Evolutionary conservation across 2,888 invertebrate genomes (phyloP).

Genomic region (Urechis unicinctus): DNA sequence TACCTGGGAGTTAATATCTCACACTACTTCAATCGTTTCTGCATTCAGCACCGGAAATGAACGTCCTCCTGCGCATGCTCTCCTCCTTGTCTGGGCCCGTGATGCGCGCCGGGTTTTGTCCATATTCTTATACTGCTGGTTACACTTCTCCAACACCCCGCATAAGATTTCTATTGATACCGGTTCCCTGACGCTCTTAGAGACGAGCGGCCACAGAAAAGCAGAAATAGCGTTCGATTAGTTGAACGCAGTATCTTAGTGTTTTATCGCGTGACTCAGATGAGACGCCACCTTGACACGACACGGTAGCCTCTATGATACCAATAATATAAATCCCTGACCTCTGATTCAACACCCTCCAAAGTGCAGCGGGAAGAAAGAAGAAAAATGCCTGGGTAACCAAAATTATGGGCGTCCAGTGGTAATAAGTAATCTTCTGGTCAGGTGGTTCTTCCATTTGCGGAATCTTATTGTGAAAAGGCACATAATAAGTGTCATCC

Average conservation of each 20-base stretch:
- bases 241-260: constrained; percentile 11
- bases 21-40: too few relatives aligned
- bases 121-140: too few relatives aligned
- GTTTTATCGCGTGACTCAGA: constrained; percentile 15
- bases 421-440: constrained; percentile 50
- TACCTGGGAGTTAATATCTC: too few relatives aligned
- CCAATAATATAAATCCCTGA: constrained; percentile 15
- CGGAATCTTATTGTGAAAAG: constrained; percentile 16
- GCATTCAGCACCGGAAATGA: too few relatives aligned
- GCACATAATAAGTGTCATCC: constrained; percentile 44
- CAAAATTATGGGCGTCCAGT: constrained; percentile 53
- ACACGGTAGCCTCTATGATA: constrained; percentile 18
- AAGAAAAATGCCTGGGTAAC: constrained; percentile 19
- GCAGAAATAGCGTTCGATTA: constrained; percentile 9
- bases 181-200: constrained; percentile 39
- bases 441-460: constrained; percentile 29
- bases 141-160: constrained; percentile 36
- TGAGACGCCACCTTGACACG: constrained; percentile 14
- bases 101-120: too few relatives aligned
- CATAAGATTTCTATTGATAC: constrained; percentile 36
- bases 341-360: constrained; percentile 45
- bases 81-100: too few relatives aligned
- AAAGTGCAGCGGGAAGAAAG: constrained; percentile 51
- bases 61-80: too few relatives aligned
- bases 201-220: constrained; percentile 36